Base-by-base conservation (phyloP, 2,888 invertebrate genomes). In the Tillus elongatus region DNA sequence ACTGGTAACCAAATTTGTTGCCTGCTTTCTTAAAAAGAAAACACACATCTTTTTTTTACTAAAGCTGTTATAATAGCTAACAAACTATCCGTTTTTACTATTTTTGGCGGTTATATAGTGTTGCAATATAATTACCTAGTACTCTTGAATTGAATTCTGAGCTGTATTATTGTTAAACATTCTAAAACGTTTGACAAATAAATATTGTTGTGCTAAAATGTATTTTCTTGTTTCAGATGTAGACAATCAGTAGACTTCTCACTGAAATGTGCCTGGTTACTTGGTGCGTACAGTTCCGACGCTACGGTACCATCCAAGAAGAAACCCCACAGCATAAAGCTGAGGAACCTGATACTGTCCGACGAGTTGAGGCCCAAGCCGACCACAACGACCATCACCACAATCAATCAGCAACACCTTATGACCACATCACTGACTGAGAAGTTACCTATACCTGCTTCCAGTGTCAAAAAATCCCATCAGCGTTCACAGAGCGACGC, bases 201-300 rank as follows among this genome's bases (percentile, higher is more conserved):
- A n/a, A n/a, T n/a, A n/a, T n/a, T n/a, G n/a, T n/a, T n/a, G n/a
- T n/a, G n/a, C n/a, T n/a, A n/a, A n/a, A 29, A 13, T 15, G 26
- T 15, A 34, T 43, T 13, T 38, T 37, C 47, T 44, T 42, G 38
- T 63, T 63, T n/a, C 58, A 83, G 84, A 63, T 96, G 96, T 74
- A 79, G 93, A 57, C 79, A 83, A 63, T 91, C 92, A 49, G 88
- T 90, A 41, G 93, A 96, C 70, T 98, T 98, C 68, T 91, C 96
- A 30, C 73, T 98, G 50, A 85, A 91, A 64, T 84, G 95, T 61
- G 86, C 92, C 57, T 98, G 97, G 97, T 72, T 98, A 36, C 70
- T 98, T 58, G 92, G 95, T 54, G 95, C 98, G 13, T 95, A 90
- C 63, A 84, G 87, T 48, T 79, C 85, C 26, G 89, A 83, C 60